Conservation (phyloP, 1,140 invertebrate genomes). For the Mercenaria mercenaria region DNA sequence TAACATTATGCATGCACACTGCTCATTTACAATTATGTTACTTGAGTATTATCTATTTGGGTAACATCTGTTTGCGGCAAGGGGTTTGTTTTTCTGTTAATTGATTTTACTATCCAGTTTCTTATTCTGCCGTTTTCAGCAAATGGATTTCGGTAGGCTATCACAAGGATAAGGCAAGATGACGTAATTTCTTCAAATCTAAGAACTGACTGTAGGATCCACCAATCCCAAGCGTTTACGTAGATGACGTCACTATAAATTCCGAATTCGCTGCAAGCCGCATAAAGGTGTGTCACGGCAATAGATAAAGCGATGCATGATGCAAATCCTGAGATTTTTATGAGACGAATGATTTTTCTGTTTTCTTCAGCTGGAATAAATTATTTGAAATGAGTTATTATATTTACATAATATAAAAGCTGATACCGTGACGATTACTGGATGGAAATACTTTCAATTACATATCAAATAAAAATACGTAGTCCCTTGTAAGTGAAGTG, state of each 20-base stretch:
- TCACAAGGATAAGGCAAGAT: constrained; percentile 32
- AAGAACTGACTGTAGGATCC: constrained; percentile 67
- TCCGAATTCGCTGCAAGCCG: constrained; percentile 63
- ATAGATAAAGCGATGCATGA: constrained; percentile 56
- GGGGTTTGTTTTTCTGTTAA: too few relatives aligned
- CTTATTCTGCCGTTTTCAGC: background rate
- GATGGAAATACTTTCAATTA: too few relatives aligned
- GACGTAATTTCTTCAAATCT: constrained; percentile 60
- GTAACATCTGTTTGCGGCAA: too few relatives aligned
- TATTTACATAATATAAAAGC: too few relatives aligned
- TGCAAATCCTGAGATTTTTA: constrained; percentile 48
- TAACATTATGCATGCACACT: too few relatives aligned
- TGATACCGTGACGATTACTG: too few relatives aligned
- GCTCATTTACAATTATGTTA: too few relatives aligned
- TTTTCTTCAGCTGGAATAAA: constrained; percentile 65
- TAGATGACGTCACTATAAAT: constrained; percentile 62
- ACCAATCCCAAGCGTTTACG: constrained; percentile 70
- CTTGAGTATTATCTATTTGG: too few relatives aligned
- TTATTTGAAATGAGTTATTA: too few relatives aligned
- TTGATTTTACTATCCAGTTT: background rate
- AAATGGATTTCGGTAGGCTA: constrained; percentile 46
- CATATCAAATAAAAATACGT: too few relatives aligned
- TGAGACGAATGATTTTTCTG: constrained; percentile 49
- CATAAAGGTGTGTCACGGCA: constrained; percentile 65
- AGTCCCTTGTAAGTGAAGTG: too few relatives aligned